Percentiles rank a stretch among this genome's conserved stretches.
Conservation (phyloP, 1,140 invertebrate species). For the Drosophila seguyi region DNA sequence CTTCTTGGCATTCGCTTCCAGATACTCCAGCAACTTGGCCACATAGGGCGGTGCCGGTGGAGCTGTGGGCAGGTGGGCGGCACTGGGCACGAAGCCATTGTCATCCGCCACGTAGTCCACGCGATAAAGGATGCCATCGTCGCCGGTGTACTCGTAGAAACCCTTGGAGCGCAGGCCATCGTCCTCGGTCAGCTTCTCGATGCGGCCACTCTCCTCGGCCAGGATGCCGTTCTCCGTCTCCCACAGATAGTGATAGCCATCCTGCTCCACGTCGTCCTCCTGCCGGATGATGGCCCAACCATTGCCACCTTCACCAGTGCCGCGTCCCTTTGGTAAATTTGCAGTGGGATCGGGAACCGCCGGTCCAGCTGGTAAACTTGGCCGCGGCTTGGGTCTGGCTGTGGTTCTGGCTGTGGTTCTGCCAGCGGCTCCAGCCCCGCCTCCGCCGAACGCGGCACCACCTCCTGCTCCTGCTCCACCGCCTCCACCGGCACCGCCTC, state of each 20-base stretch:
- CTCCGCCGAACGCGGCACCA: conserved; percentile 13
- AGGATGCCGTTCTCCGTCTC: conserved; percentile 88
- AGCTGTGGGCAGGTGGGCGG: conserved; percentile 91
- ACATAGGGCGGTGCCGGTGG: conserved; percentile 68
- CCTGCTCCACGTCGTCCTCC: conserved; percentile 65
- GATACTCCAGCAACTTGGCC: conserved; percentile 66
- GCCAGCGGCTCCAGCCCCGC: no score
- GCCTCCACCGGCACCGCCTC: conserved; percentile 29
- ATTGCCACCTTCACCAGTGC: conserved; percentile 71
- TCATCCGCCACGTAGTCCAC: conserved; percentile 93
- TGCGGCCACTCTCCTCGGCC: conserved; percentile 86
- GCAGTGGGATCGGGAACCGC: conserved; percentile 38
- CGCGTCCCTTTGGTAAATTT: conserved; percentile 63
- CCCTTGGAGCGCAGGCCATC: conserved; percentile 86
- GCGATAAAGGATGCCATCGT: conserved; percentile 83
- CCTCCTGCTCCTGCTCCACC: conserved; percentile 41
- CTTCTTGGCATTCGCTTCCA: conserved; percentile 58
- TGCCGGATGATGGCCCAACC: conserved; percentile 78
- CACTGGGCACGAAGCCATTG: conserved; percentile 92
- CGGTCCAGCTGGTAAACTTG: conserved; percentile 17
- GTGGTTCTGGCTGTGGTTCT: conserved; percentile 1
- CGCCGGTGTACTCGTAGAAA: conserved; percentile 87
- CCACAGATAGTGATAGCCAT: conserved; percentile 84
- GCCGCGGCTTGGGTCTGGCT: conserved; percentile 19
- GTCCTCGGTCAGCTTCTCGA: conserved; percentile 85